These are phyloP conservation scores for Styela clava DNA, from an alignment of 23 tunicate genomes.

Conservation along the genomic window DNA sequence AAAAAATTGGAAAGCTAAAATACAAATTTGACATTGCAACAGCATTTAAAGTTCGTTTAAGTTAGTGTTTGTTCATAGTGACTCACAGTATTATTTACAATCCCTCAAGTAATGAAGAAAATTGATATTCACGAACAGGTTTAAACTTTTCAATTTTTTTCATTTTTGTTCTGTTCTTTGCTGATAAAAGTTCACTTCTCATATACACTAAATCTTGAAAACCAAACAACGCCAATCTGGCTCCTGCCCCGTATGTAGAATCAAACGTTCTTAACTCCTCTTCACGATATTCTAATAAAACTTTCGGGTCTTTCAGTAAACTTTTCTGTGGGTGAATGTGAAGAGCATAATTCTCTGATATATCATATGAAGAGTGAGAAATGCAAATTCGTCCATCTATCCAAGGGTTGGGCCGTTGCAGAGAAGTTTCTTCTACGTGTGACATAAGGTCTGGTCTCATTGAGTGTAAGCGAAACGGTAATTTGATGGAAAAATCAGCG, in stretches of 20 bases:
- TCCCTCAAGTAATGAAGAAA: not conserved
- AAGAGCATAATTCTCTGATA: constrained; percentile 21
- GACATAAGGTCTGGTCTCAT: constrained; percentile 21
- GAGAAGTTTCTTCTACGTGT: constrained; percentile 18
- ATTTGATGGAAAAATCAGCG: constrained; percentile 15
- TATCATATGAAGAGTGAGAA: constrained; percentile 13
- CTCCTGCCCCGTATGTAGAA: constrained; percentile 31
- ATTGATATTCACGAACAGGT: not conserved
- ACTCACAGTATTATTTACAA: not conserved
- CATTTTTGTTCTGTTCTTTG: not conserved
- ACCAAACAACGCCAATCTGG: constrained; percentile 31
- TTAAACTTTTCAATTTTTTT: not conserved
- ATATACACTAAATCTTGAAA: constrained; percentile 28
- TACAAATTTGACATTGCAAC: no score
- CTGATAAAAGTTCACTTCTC: not conserved
- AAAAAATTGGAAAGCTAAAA: no score
- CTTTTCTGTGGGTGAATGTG: constrained; percentile 31
- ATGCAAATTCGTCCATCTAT: constrained; percentile 27
- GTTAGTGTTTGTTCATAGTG: no score
- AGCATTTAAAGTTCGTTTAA: no score
- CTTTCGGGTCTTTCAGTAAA: constrained; percentile 1
- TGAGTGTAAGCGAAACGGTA: not conserved
- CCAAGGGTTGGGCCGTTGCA: constrained; percentile 42
- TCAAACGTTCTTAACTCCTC: constrained; percentile 13
- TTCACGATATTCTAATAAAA: not conserved